phyloP scores from a whole-genome alignment of 2,113 vertebrate genomes.

The Agapornis roseicollis region DNA sequence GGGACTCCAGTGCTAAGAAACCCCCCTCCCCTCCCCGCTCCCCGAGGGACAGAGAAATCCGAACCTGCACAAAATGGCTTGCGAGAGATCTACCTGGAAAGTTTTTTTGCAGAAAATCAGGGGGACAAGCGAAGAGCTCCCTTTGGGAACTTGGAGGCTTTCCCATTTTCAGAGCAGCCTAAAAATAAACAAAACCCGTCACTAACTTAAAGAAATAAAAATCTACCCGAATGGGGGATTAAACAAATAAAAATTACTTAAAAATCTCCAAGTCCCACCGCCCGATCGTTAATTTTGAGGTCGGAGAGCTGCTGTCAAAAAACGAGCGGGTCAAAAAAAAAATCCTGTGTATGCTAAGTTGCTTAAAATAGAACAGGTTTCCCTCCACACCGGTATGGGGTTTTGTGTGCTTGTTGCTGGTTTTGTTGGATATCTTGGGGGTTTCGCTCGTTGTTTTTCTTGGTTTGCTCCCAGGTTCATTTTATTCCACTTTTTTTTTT shows the following conservation, averaged over 20 bases:
- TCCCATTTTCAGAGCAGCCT: constrained; percentile 4
- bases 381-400: background rate
- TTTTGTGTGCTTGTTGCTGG: background rate
- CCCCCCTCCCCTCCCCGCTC: background rate
- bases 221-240: background rate
- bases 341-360: background rate
- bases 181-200: background rate
- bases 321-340: background rate
- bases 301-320: background rate
- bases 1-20: background rate
- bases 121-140: background rate
- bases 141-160: constrained; percentile 56
- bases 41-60: constrained; percentile 33
- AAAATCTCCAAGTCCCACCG: background rate
- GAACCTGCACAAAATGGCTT: constrained; percentile 22
- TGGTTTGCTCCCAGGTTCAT: background rate
- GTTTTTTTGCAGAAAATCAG: constrained; percentile 61
- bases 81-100: constrained; percentile 36
- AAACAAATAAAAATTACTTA: background rate
- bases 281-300: background rate
- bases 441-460: background rate
- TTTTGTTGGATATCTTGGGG: background rate
- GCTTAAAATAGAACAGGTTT: constrained; percentile 51
- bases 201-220: background rate
- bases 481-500: background rate